Conservation (phyloP, 2,888 invertebrate species). For the Trichacis sp. region DNA sequence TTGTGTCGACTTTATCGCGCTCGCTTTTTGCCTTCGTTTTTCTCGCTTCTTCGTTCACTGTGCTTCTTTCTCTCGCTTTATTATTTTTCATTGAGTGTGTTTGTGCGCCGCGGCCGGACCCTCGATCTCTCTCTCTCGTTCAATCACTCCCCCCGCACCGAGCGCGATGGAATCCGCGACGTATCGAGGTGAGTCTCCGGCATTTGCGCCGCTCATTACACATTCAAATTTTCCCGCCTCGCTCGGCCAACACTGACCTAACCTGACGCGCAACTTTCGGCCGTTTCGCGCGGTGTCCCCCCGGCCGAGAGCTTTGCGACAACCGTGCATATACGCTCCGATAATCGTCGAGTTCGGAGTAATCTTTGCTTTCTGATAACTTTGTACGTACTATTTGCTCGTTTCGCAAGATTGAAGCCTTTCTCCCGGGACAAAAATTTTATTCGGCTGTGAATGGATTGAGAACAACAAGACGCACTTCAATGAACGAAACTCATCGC, state of each 20-base stretch:
- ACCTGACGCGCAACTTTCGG: constrained; percentile 4
- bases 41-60: background rate
- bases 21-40: background rate
- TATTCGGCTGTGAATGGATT: too few relatives aligned
- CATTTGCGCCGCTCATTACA: background rate
- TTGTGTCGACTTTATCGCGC: constrained; percentile 6
- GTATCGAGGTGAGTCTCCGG: background rate
- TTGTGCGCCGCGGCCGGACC: background rate
- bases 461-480: too few relatives aligned
- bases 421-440: background rate
- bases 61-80: background rate
- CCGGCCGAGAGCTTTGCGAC: background rate
- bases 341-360: constrained; percentile 4
- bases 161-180: background rate
- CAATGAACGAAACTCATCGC: too few relatives aligned
- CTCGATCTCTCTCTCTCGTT: background rate
- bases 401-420: background rate
- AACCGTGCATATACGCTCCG: background rate
- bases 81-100: background rate
- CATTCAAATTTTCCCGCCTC: constrained; percentile 20
- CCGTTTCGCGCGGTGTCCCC: too few relatives aligned
- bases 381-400: background rate
- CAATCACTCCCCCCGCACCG: background rate
- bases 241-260: background rate
- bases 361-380: constrained; percentile 5